Conservation (phyloP, 1,140 invertebrate species). For the Drosophila sulfurigaster region DNA sequence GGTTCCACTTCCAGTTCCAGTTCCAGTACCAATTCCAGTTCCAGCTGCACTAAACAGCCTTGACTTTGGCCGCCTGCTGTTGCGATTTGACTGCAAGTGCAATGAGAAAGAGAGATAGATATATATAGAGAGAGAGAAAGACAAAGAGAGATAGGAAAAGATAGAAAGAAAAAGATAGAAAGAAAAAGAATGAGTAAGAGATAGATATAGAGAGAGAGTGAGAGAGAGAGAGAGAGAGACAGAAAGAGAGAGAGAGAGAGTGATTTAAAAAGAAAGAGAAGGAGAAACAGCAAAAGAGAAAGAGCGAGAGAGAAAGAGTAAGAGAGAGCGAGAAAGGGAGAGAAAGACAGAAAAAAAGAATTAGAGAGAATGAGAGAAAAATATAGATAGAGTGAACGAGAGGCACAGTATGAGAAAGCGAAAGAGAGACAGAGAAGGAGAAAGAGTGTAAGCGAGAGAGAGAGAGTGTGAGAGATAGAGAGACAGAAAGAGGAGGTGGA, state of each 20-base stretch:
- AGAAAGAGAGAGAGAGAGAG: neutral
- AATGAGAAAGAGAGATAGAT: neutral
- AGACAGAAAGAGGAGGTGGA: too few relatives aligned
- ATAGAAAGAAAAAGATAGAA: neutral
- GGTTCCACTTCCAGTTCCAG: neutral
- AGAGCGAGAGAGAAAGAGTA: too few relatives aligned
- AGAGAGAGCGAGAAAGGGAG: too few relatives aligned
- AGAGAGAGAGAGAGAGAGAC: neutral
- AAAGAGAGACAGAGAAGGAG: too few relatives aligned
- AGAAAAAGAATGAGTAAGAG: neutral
- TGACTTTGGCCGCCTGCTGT: slow-evolving; percentile 65
- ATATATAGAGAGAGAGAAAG: neutral
- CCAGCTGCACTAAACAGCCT: slow-evolving; percentile 44
- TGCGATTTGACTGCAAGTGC: slow-evolving; percentile 60
- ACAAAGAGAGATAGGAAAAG: too few relatives aligned
- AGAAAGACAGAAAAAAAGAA: too few relatives aligned
- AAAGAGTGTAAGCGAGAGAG: too few relatives aligned
- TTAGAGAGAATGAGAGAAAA: too few relatives aligned
- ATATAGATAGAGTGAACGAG: too few relatives aligned
- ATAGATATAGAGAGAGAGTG: neutral
- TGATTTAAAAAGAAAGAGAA: neutral
- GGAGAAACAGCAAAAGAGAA: too few relatives aligned
- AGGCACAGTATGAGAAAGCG: too few relatives aligned
- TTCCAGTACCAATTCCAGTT: neutral
- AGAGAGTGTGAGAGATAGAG: too few relatives aligned